Evolutionary conservation across 1,140 invertebrate species (phyloP).

Genomic region (Drosophila miranda): DNA sequence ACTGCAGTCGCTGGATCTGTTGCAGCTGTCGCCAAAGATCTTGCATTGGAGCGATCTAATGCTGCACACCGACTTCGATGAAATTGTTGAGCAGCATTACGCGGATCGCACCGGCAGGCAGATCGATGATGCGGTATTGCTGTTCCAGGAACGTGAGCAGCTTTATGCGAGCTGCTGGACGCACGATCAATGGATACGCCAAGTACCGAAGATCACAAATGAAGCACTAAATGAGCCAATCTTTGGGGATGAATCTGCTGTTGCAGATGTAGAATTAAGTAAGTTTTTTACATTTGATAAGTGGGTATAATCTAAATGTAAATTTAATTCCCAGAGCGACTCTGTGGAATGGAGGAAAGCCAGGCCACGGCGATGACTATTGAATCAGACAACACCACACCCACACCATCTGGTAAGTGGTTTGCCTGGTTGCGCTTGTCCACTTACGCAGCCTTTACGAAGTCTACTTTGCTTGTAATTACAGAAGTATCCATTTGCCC

Average conservation of each 20-base stretch:
- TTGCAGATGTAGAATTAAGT: background rate
- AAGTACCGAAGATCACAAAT: slow-evolving; percentile 28
- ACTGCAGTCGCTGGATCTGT: slow-evolving; percentile 26
- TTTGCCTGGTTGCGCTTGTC: no score
- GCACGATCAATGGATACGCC: slow-evolving; percentile 41
- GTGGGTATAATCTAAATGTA: background rate
- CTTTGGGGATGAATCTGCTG: no score
- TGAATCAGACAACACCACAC: slow-evolving; percentile 1
- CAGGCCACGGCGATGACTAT: background rate
- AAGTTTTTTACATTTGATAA: background rate
- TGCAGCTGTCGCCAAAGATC: slow-evolving; percentile 52
- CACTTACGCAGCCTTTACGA: no score
- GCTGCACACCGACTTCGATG: slow-evolving; percentile 35
- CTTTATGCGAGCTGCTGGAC: slow-evolving; percentile 47
- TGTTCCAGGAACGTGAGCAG: slow-evolving; percentile 16
- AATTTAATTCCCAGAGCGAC: background rate
- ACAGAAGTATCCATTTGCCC: slow-evolving; percentile 10
- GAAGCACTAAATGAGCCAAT: background rate
- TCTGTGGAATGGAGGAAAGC: background rate
- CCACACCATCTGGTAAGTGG: background rate
- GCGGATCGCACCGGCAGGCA: slow-evolving; percentile 5
- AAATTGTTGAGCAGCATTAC: slow-evolving; percentile 35
- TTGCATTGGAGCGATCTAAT: slow-evolving; percentile 37
- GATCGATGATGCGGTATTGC: slow-evolving; percentile 1
- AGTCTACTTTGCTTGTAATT: background rate